Evolutionary conservation across 2,113 vertebrate species (phyloP), one percentile per base, ranked within the genome.

Genomic region (Copsychus sechellarum): DNA sequence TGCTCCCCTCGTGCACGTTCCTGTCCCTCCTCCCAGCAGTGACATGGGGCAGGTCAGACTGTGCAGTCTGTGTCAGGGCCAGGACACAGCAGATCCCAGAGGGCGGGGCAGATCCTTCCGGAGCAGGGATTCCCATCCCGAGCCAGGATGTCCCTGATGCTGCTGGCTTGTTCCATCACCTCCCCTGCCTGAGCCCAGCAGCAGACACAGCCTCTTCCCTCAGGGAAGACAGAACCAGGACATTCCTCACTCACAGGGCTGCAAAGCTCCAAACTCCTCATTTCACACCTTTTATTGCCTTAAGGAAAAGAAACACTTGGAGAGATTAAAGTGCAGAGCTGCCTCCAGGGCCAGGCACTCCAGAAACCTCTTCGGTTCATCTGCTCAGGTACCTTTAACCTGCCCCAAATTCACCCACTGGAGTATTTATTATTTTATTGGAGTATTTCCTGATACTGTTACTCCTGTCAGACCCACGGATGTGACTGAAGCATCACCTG

Each of bases 261-360:
- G 62, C 66, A 54, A 34, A 93, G 42, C 64, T 78, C 50, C 34
- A 0, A 0, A 51, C 36, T 51, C 70, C 42, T 86, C 42, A 24
- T 40, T 62, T n/a, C 71, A 88, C 70, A 77, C 33, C 36, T 92
- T 40, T 92, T 93, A 93, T 93, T 94, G 94, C 95, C 91, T 94
- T 91, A 71, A 56, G 5, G 36, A 83, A 84, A 78, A 88, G 42
- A 88, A 81, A 58, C 64, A 36, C 64, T 86, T 48, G 42, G 71
- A 81, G 91, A 73, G 87, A 86, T 78, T 92, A 85, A 97, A 96
- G 94, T 94, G 84, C 87, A 82, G 87, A 50, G 73, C 73, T 87
- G 84, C 81, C 83, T 69, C 22, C 25, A 61, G 79, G 81, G 34
- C 34, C 1, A 9, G 66, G 56, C 64, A 28, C 61, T 87, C 71